Percentiles rank a stretch among this genome's conserved stretches.
phyloP scores from a whole-genome alignment of 2,113 vertebrate species.

The Tretioscincus oriximinensis region DNA sequence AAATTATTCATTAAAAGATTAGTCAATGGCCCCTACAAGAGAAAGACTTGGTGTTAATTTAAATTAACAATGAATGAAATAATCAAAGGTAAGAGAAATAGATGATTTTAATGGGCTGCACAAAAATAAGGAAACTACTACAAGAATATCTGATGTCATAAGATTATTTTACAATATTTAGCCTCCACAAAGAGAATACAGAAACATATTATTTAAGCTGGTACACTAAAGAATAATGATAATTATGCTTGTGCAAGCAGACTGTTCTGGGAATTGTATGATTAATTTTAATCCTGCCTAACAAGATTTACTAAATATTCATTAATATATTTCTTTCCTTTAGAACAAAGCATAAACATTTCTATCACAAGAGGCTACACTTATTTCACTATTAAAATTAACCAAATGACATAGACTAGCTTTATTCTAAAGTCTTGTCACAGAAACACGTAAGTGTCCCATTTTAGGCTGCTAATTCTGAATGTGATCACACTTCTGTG shows the following conservation, averaged over 20 bases:
- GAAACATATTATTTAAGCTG: background rate
- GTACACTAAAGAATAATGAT: background rate
- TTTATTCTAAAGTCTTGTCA: background rate
- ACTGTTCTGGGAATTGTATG: slow-evolving; percentile 9
- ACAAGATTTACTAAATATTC: slow-evolving; percentile 3
- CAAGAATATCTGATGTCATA: background rate
- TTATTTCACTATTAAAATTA: slow-evolving; percentile 1
- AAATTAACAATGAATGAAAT: background rate
- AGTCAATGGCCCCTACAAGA: background rate
- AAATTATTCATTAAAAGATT: background rate
- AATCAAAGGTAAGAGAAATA: background rate
- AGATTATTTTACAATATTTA: background rate
- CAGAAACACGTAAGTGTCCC: background rate
- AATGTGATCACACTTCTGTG: background rate
- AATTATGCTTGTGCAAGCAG: background rate
- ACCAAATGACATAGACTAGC: background rate
- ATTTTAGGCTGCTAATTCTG: background rate
- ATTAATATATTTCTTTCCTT: background rate
- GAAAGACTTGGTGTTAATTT: background rate
- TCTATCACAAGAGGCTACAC: background rate
- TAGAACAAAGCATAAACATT: slow-evolving; percentile 3
- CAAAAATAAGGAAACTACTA: background rate
- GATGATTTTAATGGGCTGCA: background rate
- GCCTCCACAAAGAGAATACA: background rate
- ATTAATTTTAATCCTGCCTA: slow-evolving; percentile 13